Evolutionary conservation across 2,113 vertebrate species (phyloP), one percentile per base, ranked within the genome.

Genomic region (Silurus glanis): DNA sequence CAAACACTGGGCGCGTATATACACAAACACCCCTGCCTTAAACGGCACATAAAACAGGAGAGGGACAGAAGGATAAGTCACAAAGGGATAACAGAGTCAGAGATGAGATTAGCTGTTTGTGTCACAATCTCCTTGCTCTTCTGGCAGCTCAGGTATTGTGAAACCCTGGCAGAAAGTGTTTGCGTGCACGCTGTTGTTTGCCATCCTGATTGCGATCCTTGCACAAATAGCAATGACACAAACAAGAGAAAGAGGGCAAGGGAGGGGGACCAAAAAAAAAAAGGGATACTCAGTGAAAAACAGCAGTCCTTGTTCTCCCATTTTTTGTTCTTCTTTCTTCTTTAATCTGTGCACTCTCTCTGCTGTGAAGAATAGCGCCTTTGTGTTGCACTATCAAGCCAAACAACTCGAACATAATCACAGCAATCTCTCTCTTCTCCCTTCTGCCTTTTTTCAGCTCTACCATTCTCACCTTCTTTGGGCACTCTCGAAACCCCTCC

Each of bases 301-400:
- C 28, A 69, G 58, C 51, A 78, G n/a, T 66, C 83, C 45, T 75
- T 67, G 62, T 55, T 67, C n/a, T 87, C 19, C 5, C 0, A 55
- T 80, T 66, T 37, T 47, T 66, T 51, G 49, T 4, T 80, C 5
- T 71, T 37, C 51, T 61, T 83, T 56, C 71, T 80, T 82, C 75
- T 84, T 72, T 80, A 72, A 80, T 80, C 23, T 84, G 45, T 84
- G 56, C 71, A 51, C 56, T 53, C 49, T 62, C 25, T 83, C 45
- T 28, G 49, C 69, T 16, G 12, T 23, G 55, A 84, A 74, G 55
- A 84, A 84, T 59, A 84, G 69, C 0, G 13, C 84, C 76, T 85
- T 85, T 80, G 84, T 85, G 84, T 59, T 56, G 76, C 13, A 25
- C 84, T 64, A 80, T 85, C 84, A 59, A 80, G 64, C 76, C 23